Conservation (phyloP, 2,888 invertebrate genomes). For the Eledone cirrhosa region DNA sequence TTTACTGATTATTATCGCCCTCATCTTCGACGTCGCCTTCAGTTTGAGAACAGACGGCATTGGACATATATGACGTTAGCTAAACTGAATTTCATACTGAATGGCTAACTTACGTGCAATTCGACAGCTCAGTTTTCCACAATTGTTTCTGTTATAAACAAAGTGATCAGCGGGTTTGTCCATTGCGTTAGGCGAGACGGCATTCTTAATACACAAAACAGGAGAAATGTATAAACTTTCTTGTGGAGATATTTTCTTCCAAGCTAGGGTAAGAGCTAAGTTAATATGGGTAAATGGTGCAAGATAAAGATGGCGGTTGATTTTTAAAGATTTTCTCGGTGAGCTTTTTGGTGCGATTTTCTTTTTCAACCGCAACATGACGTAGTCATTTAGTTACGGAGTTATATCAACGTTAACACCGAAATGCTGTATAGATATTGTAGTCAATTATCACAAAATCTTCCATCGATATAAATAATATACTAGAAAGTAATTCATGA, state of each 20-base stretch:
- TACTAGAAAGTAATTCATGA: too few relatives aligned
- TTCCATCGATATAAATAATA: too few relatives aligned
- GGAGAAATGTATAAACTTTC: background rate
- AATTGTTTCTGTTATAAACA: too few relatives aligned
- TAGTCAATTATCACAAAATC: too few relatives aligned
- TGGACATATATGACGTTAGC: constrained; percentile 5
- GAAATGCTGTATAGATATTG: too few relatives aligned
- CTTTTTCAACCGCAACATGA: constrained; percentile 17
- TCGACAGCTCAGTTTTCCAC: background rate
- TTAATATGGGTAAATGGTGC: background rate
- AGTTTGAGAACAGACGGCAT: background rate
- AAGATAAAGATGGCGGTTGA: constrained; percentile 4
- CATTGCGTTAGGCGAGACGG: too few relatives aligned
- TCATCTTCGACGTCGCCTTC: background rate
- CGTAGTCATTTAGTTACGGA: background rate
- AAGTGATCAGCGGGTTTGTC: too few relatives aligned
- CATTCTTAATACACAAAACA: background rate
- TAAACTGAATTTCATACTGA: background rate
- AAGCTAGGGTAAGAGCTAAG: background rate
- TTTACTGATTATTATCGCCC: background rate
- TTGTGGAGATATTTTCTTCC: background rate
- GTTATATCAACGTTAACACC: too few relatives aligned
- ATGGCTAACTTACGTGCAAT: background rate
- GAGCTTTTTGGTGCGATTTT: background rate
- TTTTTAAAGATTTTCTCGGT: constrained; percentile 1